phyloP scores from a whole-genome alignment of 1,140 invertebrate genomes.

The Plutomurus gul region DNA sequence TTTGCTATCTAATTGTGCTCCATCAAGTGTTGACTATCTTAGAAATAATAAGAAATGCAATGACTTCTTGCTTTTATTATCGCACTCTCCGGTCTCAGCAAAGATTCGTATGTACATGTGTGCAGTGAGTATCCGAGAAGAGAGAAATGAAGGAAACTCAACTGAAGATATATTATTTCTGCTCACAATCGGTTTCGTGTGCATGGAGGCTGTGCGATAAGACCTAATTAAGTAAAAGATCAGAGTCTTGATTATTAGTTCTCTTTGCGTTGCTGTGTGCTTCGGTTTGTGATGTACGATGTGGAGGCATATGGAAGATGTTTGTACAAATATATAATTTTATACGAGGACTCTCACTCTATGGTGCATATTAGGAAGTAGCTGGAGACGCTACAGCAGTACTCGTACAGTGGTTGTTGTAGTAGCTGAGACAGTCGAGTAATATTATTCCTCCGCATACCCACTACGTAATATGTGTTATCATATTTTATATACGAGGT shows the following conservation, averaged over 20 bases:
- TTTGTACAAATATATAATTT: conserved; percentile 31
- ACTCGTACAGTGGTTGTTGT: too few relatives aligned
- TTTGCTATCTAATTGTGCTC: too few relatives aligned
- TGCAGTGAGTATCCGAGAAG: background rate
- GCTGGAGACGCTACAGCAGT: too few relatives aligned
- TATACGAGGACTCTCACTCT: background rate
- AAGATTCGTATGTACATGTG: background rate
- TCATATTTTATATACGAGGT: conserved; percentile 22
- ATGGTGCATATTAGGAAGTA: too few relatives aligned
- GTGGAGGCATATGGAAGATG: conserved; percentile 24
- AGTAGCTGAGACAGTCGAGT: background rate
- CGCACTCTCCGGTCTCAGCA: too few relatives aligned
- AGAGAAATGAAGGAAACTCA: background rate
- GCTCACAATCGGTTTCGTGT: background rate
- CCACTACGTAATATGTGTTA: background rate
- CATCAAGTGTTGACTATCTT: too few relatives aligned
- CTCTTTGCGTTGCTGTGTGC: background rate
- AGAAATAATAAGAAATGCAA: too few relatives aligned
- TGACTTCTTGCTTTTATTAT: too few relatives aligned
- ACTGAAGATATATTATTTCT: conserved; percentile 10
- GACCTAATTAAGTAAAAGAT: conserved; percentile 42
- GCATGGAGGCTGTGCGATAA: conserved; percentile 35
- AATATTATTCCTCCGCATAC: background rate
- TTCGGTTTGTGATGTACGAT: conserved; percentile 1
- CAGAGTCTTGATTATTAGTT: conserved; percentile 32